These are phyloP conservation scores for Osmoderma eremita DNA, from an alignment of 2,888 invertebrate species.

Conservation along the genomic window DNA sequence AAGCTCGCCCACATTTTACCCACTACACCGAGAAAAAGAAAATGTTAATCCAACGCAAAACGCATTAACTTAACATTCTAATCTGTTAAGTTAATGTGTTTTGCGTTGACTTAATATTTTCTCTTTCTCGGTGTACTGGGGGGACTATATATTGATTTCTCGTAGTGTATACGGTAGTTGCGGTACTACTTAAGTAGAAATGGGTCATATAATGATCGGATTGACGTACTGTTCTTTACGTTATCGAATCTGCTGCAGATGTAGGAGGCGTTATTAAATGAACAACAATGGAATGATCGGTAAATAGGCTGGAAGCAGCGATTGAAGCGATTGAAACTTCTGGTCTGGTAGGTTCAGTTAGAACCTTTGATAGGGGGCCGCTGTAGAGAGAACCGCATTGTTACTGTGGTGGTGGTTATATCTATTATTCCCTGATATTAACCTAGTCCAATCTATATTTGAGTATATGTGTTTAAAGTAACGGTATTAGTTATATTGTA, in stretches of 20 bases:
- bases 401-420: neutral
- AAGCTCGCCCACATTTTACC: no score
- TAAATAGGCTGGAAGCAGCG: conserved; percentile 1
- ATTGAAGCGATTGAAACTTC: neutral
- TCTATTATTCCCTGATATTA: conserved; percentile 11
- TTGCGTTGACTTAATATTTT: no score
- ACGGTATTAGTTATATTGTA: no score
- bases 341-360: neutral
- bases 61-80: no score
- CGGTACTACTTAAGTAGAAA: conserved; percentile 21
- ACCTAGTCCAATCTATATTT: neutral
- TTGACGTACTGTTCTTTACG: conserved; percentile 23
- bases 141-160: no score
- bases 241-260: conserved; percentile 8
- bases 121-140: no score
- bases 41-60: no score
- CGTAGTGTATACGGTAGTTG: neutral
- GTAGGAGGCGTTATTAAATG: conserved; percentile 20
- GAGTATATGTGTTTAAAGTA: no score
- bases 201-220: conserved; percentile 22
- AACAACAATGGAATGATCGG: conserved; percentile 14
- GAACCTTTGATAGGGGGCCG: neutral
- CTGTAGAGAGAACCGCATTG: conserved; percentile 4
- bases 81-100: no score
- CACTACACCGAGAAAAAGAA: no score